Evolutionary conservation across 2,888 invertebrate genomes (phyloP), one percentile per base, ranked within the genome.

Genomic region (Metallyticus violacea): DNA sequence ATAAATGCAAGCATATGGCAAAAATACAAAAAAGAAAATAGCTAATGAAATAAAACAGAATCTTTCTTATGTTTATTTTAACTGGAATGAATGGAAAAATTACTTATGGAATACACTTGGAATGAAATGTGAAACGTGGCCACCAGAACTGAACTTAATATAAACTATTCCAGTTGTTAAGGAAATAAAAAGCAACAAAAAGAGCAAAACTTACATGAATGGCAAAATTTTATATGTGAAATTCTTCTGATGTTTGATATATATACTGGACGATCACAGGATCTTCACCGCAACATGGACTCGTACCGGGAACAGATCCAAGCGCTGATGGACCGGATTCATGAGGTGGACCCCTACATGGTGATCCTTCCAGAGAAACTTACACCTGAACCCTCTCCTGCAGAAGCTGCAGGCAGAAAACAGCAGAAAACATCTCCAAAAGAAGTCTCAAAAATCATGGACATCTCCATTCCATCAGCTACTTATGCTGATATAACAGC

Each of bases 321-420:
- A 93, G 93, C 94, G 92, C 94, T 96, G 93, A 94, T 94, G 92
- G 94, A 94, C 92, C 93, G 94, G 92, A 95, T 96, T 92, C 95
- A 94, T 93, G 94, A 93, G 92, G 92, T 95, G 94, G 97, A 97
- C 93, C 96, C 97, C 90, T 94, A 95, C 93, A 94, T 92, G 93
- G 86, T 89, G 76, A 79, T 88, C 84, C 85, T 86, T 26, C 81
- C 87, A 62, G 87, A 86, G 80, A 86, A 87, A 80, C 22, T 85
- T 26, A 85, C 85, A 15, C 29, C 30, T 40, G 81, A 81, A 77
- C 79, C 78, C 25, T 79, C 77, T 25, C 82, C 76, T 40, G 25
- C 40, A 27, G 27, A 40, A 77, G 79, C 40, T 40, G 40, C 76
- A 15, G 81, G 40, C 62, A 88, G 77, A 62, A 88, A 86, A 83